Conservation (phyloP, 2,797 vertebrate species). For the Sebastes matsubarae region DNA sequence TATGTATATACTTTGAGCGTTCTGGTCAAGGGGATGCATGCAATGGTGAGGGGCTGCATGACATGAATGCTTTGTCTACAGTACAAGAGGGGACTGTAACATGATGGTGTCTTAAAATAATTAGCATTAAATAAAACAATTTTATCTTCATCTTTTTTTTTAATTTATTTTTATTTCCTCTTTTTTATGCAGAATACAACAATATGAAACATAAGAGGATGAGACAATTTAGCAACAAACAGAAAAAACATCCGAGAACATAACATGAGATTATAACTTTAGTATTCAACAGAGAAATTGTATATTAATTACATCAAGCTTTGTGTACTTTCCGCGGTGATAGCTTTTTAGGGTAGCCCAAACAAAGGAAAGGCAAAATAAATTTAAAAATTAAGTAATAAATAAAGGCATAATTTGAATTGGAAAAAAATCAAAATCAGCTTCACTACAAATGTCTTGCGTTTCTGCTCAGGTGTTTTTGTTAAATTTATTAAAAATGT, state of each 20-base stretch:
- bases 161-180: neutral
- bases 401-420: neutral
- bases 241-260: neutral
- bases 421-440: neutral
- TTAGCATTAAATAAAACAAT: neutral
- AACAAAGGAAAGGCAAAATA: neutral
- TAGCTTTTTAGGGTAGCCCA: neutral
- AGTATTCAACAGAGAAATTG: neutral
- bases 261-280: neutral
- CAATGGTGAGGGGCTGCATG: neutral
- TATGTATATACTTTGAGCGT: neutral
- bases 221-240: neutral
- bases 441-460: neutral
- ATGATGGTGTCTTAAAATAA: neutral
- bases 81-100: neutral
- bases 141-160: neutral
- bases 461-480: neutral
- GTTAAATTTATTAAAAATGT: neutral
- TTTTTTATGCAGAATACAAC: neutral
- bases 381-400: neutral
- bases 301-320: neutral
- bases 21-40: neutral
- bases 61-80: neutral
- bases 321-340: accelerated
- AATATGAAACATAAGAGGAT: neutral